These are phyloP conservation scores for Taphrorychus bicolor DNA, from an alignment of 2,888 invertebrate genomes.

Conservation along the genomic window DNA sequence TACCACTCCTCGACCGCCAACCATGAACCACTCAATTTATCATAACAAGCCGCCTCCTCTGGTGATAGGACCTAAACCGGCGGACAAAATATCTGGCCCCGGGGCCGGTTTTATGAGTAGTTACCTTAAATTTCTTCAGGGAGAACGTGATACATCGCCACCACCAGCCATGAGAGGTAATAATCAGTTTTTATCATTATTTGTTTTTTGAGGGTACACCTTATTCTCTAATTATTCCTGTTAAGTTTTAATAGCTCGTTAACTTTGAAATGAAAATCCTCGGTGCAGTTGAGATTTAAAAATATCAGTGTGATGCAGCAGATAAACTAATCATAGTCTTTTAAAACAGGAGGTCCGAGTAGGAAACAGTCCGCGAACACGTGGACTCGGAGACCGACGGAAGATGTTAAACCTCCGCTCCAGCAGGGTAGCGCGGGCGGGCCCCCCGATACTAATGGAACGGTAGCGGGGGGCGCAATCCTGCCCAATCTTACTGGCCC, in stretches of 20 bases:
- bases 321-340: slow-evolving; percentile 3
- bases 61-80: slow-evolving; percentile 62
- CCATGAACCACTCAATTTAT: slow-evolving; percentile 43
- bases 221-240: no score
- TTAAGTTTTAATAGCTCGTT: no score
- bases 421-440: slow-evolving; percentile 64
- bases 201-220: no score
- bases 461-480: slow-evolving; percentile 38
- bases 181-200: no score
- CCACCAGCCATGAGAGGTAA: slow-evolving; percentile 70
- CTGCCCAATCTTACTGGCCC: slow-evolving; percentile 53
- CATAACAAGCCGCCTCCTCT: slow-evolving; percentile 52
- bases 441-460: slow-evolving; percentile 46
- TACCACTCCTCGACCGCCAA: slow-evolving; percentile 44
- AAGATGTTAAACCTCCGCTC: slow-evolving; percentile 68
- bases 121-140: slow-evolving; percentile 84
- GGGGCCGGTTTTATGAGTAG: slow-evolving; percentile 86
- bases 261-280: no score
- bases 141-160: slow-evolving; percentile 82
- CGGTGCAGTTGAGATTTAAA: no score
- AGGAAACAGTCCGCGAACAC: slow-evolving; percentile 34
- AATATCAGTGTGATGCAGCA: no score
- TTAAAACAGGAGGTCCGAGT: slow-evolving; percentile 31
- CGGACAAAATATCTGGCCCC: slow-evolving; percentile 68
- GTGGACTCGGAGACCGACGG: slow-evolving; percentile 38